Evolutionary conservation across 2,888 invertebrate genomes (phyloP).

Genomic region (Drosophila parthenogenetica): DNA sequence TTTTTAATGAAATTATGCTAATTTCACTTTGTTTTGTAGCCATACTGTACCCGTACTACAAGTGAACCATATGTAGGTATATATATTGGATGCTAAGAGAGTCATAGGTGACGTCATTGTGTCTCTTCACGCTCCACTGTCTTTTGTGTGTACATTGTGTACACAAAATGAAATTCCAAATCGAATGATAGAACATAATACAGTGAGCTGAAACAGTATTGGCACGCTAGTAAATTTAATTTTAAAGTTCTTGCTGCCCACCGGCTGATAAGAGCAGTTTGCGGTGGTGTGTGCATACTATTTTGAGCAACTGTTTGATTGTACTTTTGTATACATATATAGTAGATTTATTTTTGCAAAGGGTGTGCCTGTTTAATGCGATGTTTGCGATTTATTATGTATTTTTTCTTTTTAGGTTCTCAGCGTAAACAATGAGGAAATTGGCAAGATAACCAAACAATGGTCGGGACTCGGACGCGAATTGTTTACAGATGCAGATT

Average conservation of each 20-base stretch:
- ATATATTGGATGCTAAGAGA: slow-evolving; percentile 10
- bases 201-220: neutral
- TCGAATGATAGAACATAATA: slow-evolving; percentile 40
- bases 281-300: neutral
- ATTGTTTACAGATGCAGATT: slow-evolving; percentile 92
- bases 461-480: slow-evolving; percentile 93
- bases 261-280: neutral
- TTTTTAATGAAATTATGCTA: neutral
- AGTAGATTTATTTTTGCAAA: neutral
- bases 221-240: too few relatives aligned
- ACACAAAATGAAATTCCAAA: slow-evolving; percentile 9
- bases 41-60: neutral
- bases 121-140: slow-evolving; percentile 43
- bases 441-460: slow-evolving; percentile 94
- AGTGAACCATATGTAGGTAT: neutral
- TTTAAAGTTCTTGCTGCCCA: too few relatives aligned
- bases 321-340: neutral
- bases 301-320: slow-evolving; percentile 3
- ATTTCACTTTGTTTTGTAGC: neutral
- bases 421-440: slow-evolving; percentile 90
- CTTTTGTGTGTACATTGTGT: slow-evolving; percentile 26
- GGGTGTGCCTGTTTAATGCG: slow-evolving; percentile 27
- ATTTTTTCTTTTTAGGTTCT: slow-evolving; percentile 86
- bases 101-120: slow-evolving; percentile 51
- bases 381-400: slow-evolving; percentile 21